Percentiles rank a stretch among this genome's conserved stretches.
These are phyloP conservation scores for Macropus fuliginosus DNA, from an alignment of 2,797 vertebrate species.

Conservation along the genomic window DNA sequence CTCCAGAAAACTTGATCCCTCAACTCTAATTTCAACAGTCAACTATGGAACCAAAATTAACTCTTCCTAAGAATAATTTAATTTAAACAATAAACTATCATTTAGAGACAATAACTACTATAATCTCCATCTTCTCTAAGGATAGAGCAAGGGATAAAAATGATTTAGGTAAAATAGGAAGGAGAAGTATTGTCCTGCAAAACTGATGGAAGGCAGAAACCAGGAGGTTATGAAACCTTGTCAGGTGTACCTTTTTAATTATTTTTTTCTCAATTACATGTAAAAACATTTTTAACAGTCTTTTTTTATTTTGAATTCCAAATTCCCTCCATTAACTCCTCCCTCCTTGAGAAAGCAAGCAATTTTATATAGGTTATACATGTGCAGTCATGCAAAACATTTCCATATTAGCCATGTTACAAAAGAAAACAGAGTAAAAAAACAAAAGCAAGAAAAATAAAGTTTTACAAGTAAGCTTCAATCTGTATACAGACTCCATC, in stretches of 20 bases:
- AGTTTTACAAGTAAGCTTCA: background rate
- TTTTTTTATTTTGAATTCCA: background rate
- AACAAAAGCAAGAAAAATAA: background rate
- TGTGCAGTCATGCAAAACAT: background rate
- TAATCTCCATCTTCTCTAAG: background rate
- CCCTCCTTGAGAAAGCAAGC: background rate
- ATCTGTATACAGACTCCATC: background rate
- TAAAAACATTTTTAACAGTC: background rate
- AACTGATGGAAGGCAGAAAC: background rate
- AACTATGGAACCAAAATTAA: background rate
- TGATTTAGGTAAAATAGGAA: background rate
- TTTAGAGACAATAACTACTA: background rate
- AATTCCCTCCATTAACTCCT: background rate
- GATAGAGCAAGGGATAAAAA: background rate
- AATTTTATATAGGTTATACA: background rate
- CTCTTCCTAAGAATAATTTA: background rate
- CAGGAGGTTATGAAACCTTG: background rate
- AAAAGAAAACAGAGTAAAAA: background rate
- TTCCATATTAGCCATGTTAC: background rate
- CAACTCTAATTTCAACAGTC: background rate
- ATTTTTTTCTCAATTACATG: background rate
- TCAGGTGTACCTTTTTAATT: background rate
- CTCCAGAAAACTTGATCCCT: background rate
- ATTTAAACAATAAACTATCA: background rate
- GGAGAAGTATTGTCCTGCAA: background rate